Conservation (phyloP, 2,113 vertebrate genomes). For the Gallinago paraguaiae region DNA sequence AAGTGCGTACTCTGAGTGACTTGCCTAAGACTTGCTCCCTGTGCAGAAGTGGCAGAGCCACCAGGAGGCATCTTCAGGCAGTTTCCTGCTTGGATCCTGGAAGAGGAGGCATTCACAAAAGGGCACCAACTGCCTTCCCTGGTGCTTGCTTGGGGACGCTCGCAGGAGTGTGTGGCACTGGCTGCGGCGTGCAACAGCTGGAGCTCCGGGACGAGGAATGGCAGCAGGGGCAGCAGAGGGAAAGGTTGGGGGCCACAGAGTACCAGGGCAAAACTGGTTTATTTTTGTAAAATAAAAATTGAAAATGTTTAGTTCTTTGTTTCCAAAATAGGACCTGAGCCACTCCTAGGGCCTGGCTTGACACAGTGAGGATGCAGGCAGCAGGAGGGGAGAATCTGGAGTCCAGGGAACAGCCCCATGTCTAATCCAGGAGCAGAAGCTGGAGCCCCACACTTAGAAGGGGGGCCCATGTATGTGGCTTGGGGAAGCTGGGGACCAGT, state of each 20-base stretch:
- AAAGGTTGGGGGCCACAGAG: neutral
- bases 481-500: neutral
- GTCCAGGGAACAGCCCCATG: neutral
- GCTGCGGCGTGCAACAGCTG: rapidly evolving
- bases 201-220: neutral
- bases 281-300: conserved; percentile 69
- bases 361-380: neutral
- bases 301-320: conserved; percentile 22
- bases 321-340: neutral
- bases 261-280: conserved; percentile 24
- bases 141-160: neutral
- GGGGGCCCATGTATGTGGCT: rapidly evolving
- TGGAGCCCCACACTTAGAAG: neutral
- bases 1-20: conserved; percentile 11
- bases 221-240: neutral
- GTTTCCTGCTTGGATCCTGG: conserved; percentile 8
- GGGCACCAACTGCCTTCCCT: neutral
- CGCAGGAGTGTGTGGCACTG: neutral
- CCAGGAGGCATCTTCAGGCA: neutral
- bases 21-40: conserved; percentile 6
- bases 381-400: neutral
- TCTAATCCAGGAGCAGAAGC: neutral
- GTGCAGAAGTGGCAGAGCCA: neutral
- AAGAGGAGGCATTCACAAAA: neutral
- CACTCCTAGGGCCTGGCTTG: neutral